Base-by-base conservation (phyloP, 2,113 vertebrate genomes). In the Colaptes auratus region DNA sequence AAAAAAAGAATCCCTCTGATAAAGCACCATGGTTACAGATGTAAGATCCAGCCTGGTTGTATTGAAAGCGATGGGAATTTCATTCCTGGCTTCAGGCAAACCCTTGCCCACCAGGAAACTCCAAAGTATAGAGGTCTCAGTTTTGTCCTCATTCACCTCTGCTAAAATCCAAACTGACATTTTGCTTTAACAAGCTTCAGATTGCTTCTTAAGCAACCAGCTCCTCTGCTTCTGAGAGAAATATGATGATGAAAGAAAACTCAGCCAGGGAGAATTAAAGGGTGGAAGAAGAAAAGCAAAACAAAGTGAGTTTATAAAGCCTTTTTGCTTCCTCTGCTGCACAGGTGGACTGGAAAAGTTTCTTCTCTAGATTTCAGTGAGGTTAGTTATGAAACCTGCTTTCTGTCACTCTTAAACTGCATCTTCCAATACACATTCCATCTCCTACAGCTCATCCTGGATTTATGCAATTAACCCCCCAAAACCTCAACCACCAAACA, bases 361-460 rank as follows among this genome's bases (percentile, higher is more conserved):
- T 88, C 76, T 78, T 86, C 74, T 3, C 90, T 55, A 92, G 86
- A 90, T 69, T 87, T 67, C 73, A 83, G 58, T 31, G 76, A 78
- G 79, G 85, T 93, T 77, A 82, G 82, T 94, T 92, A 88, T 12
- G 28, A 92, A 96, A 95, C 5, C 1, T 63, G 24, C 42, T 91
- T 91, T 70, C 72, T 91, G 84, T 67, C 66, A 84, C 74, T 95
- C 87, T n/a, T 55, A 88, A 92, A 89, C 75, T 53, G 31, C 24
- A 42, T 86, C 88, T 80, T 88, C 72, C 92, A 85, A 61, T 86
- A 90, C 85, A 82, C 28, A 39, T 58, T 87, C 78, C 44, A 82
- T 85, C 82, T 93, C 72, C 76, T 71, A 44, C 46, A 91, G 76
- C 48, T 93, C 91, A 96, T 94, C 88, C 72, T 78, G 72, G 82